Base-by-base conservation (phyloP, 2,888 invertebrate genomes). In the Tipula vernalis region DNA sequence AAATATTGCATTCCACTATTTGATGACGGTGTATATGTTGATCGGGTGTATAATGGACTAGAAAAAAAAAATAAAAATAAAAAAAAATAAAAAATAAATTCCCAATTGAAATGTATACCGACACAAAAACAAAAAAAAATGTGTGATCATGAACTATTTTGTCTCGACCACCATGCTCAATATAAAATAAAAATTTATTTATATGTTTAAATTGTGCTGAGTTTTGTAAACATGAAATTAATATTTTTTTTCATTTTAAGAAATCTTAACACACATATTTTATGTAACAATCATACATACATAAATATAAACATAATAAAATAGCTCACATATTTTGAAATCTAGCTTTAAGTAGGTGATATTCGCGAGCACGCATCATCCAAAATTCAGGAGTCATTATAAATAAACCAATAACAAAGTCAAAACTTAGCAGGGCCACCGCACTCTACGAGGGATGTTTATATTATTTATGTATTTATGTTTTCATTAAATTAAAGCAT, bases 11-110 rank as follows among this genome's bases (percentile, higher is more conserved):
- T 90, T 86, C 90, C 90, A 89, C 90, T 90, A 86, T 89, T 89
- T 12, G 91, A 88, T 87, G 91, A 85, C 57, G 87, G 89, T 87
- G 91, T 89, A 83, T 91, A 89, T 89, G 90, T 88, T 87, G 91
- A 90, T 88, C 91, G 89, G 87, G 90, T 89, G 89, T 91, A 91
- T 86, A 91, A 90, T 87, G 91, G 91, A 88, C 91, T 91, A 89
- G 36, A 86, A 86, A 18, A 41, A 85, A 18, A 42, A 12, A 41
- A 42, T 2, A 85, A 85, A 41, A 41, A 85, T 18, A 85, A 85
- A 85, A 41, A 41, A 85, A 42, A 85, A 85, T 41, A 15, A 51
- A 28, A 28, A 71, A 18, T 71, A 39, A 84, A 39, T 84, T 84
- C 39, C 41, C 6, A 84, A 39, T 84, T 84, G 36, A 84, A 39